Evolutionary conservation across 2,113 vertebrate species (phyloP).

Genomic region (Syngnathus typhle): DNA sequence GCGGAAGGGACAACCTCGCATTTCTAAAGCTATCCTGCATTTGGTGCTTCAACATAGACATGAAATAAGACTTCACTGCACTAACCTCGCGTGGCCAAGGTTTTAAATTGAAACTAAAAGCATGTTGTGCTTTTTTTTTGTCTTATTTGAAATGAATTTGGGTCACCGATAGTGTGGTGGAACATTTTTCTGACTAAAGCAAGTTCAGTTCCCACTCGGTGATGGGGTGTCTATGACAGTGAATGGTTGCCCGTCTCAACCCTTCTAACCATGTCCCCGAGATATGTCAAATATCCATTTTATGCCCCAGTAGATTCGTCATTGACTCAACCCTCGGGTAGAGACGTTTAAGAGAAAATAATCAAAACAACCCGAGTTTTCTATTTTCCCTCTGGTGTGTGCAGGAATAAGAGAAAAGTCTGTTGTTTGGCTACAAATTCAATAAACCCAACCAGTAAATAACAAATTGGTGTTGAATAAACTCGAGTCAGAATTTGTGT

Average conservation of each 20-base stretch:
- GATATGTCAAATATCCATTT: background rate
- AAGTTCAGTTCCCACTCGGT: too few relatives aligned
- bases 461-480: background rate
- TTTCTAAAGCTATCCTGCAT: slow-evolving; percentile 12
- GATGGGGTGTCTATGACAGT: too few relatives aligned
- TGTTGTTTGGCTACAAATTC: background rate
- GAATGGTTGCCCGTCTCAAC: too few relatives aligned
- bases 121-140: slow-evolving; percentile 2
- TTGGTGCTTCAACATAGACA: slow-evolving; percentile 8
- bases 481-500: background rate
- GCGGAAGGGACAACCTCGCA: slow-evolving; percentile 16
- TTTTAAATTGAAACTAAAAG: background rate
- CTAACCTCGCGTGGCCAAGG: slow-evolving; percentile 3
- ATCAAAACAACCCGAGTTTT: background rate
- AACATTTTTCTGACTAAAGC: too few relatives aligned
- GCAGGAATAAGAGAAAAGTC: background rate
- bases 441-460: background rate
- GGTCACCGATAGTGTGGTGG: too few relatives aligned
- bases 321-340: background rate
- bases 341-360: slow-evolving; percentile 3
- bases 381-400: background rate
- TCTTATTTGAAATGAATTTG: background rate
- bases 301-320: background rate
- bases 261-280: background rate
- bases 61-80: slow-evolving; percentile 23